Percentiles rank a stretch among this genome's conserved stretches.
These are phyloP conservation scores for Mormyrus hasselquistii DNA, from an alignment of 2,797 vertebrate species.

Conservation along the genomic window DNA sequence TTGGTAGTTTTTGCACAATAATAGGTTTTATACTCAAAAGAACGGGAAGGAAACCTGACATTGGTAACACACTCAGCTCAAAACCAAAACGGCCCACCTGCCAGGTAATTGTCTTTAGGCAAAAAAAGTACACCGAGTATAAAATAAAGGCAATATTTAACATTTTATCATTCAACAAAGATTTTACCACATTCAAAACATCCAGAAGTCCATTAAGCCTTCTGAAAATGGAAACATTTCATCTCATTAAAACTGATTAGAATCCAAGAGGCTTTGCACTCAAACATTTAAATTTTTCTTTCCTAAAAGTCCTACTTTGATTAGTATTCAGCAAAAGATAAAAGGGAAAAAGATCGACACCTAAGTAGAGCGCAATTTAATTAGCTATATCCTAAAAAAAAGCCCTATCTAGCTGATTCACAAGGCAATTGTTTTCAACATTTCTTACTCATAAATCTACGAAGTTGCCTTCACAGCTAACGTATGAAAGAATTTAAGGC, in stretches of 20 bases:
- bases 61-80: conserved; percentile 44
- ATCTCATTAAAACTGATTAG: conserved; percentile 76
- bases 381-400: conserved; percentile 76
- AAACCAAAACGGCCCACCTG: conserved; percentile 46
- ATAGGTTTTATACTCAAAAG: conserved; percentile 70
- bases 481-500: conserved; percentile 92
- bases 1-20: conserved; percentile 72
- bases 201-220: conserved; percentile 69
- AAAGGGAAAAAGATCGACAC: conserved; percentile 75
- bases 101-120: conserved; percentile 63
- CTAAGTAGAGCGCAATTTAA: conserved; percentile 71
- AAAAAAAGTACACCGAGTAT: conserved; percentile 78
- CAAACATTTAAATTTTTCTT: conserved; percentile 60
- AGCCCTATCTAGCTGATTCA: conserved; percentile 59
- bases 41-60: conserved; percentile 36
- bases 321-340: conserved; percentile 67
- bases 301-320: conserved; percentile 65
- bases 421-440: conserved; percentile 59
- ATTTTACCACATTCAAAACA: conserved; percentile 78
- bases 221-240: conserved; percentile 81
- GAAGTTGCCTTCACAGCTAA: conserved; percentile 79
- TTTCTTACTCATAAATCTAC: conserved; percentile 71
- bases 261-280: conserved; percentile 78
- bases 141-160: conserved; percentile 60
- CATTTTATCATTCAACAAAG: conserved; percentile 80